Evolutionary conservation across 2,113 vertebrate species (phyloP).

Genomic region (Neodon shergylaensis): DNA sequence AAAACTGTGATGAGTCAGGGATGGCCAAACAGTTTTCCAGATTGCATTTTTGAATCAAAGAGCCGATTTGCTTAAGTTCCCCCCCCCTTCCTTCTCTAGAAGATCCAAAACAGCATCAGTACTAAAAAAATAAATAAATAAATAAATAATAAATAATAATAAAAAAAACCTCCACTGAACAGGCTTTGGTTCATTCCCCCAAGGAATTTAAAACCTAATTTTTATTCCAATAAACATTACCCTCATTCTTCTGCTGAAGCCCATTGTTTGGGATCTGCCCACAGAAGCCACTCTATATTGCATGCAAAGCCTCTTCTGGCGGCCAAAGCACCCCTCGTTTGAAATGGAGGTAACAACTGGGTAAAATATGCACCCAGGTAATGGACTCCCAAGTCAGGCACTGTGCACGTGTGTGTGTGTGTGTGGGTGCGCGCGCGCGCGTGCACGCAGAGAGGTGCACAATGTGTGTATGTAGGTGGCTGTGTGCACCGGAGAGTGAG

Average conservation of each 20-base stretch:
- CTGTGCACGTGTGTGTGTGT: background rate
- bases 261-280: slow-evolving; percentile 14
- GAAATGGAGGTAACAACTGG: background rate
- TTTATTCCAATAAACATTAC: slow-evolving; percentile 66
- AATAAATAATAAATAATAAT: slow-evolving; percentile 18
- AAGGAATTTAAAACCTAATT: slow-evolving; percentile 61
- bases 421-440: background rate
- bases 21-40: slow-evolving; percentile 36
- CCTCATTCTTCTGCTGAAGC: slow-evolving; percentile 59
- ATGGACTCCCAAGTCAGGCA: background rate
- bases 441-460: background rate
- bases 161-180: background rate
- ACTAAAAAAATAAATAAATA: slow-evolving; percentile 48
- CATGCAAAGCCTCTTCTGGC: background rate
- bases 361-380: background rate
- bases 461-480: background rate
- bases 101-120: slow-evolving; percentile 52
- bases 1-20: slow-evolving; percentile 4
- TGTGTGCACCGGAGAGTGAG: background rate
- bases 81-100: slow-evolving; percentile 13
- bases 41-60: slow-evolving; percentile 62
- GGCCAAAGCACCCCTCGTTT: background rate
- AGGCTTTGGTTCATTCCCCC: slow-evolving; percentile 56
- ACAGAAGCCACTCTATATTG: background rate
- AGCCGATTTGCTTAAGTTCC: slow-evolving; percentile 45